phyloP scores from a whole-genome alignment of 2,888 invertebrate species.

The Euzophera pinguis region DNA sequence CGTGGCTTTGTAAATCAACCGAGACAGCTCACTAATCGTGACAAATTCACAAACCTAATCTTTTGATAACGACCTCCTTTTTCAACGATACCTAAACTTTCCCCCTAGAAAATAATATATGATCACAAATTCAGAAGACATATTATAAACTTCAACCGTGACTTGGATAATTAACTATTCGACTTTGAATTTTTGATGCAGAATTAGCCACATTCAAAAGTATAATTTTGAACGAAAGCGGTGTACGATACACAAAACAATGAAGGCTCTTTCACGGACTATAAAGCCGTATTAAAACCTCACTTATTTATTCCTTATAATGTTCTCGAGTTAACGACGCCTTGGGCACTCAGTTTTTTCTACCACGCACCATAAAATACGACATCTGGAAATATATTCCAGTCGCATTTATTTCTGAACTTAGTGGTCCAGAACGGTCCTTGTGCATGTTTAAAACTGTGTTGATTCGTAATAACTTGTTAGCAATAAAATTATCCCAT shows the following conservation, averaged over 20 bases:
- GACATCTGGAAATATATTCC: conserved; percentile 59
- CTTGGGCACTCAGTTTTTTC: conserved; percentile 65
- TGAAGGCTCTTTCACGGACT: conserved; percentile 72
- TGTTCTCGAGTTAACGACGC: conserved; percentile 76
- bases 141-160: neutral
- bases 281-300: conserved; percentile 72
- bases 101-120: neutral
- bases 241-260: conserved; percentile 53
- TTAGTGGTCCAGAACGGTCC: conserved; percentile 50
- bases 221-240: conserved; percentile 50
- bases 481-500: conserved; percentile 22
- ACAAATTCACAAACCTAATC: conserved; percentile 70
- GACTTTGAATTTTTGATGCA: conserved; percentile 41
- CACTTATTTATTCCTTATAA: conserved; percentile 74
- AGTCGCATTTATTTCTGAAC: conserved; percentile 53
- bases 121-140: neutral
- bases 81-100: conserved; percentile 8
- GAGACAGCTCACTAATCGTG: conserved; percentile 69
- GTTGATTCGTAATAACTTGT: conserved; percentile 28
- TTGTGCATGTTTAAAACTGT: conserved; percentile 36
- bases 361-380: conserved; percentile 70
- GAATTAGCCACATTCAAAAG: conserved; percentile 41
- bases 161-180: conserved; percentile 29
- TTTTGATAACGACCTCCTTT: conserved; percentile 54
- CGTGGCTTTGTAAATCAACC: conserved; percentile 61